Evolutionary conservation across 2,888 invertebrate genomes (phyloP).

Genomic region (Melieria crassipennis): DNA sequence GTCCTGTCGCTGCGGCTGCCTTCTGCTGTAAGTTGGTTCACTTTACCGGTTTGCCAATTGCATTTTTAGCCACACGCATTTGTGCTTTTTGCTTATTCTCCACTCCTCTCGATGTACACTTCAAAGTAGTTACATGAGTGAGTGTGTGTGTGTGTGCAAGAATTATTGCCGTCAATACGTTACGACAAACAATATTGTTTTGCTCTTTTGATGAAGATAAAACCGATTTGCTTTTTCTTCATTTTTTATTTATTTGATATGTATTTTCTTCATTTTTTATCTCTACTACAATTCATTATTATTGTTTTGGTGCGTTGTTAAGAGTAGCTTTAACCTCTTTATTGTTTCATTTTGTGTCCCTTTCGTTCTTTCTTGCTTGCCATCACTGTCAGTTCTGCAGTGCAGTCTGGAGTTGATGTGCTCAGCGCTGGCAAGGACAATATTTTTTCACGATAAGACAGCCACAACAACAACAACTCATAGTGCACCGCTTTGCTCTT

Average conservation of each 20-base stretch:
- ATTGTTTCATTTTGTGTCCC: no score
- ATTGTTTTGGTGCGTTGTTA: no score
- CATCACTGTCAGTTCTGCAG: no score
- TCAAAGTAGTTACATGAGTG: background rate
- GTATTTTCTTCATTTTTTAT: background rate
- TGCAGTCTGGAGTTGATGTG: no score
- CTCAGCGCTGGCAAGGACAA: background rate
- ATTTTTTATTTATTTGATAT: background rate
- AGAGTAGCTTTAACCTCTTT: no score
- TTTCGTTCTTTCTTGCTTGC: no score
- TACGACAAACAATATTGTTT: conserved; percentile 30
- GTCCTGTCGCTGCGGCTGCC: no score
- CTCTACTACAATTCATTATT: background rate
- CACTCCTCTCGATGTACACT: background rate
- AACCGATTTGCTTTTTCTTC: conserved; percentile 17
- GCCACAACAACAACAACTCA: background rate
- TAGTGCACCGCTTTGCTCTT: no score
- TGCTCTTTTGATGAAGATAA: conserved; percentile 29
- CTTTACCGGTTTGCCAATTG: no score
- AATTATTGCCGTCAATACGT: conserved; percentile 30
- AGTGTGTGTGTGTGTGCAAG: conserved; percentile 15
- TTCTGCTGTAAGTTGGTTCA: no score
- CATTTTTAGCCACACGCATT: no score
- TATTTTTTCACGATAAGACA: conserved; percentile 10
- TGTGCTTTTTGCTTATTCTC: background rate